These are phyloP conservation scores for Oreotrochilus melanogaster DNA, from an alignment of 2,113 vertebrate genomes.

Conservation along the genomic window DNA sequence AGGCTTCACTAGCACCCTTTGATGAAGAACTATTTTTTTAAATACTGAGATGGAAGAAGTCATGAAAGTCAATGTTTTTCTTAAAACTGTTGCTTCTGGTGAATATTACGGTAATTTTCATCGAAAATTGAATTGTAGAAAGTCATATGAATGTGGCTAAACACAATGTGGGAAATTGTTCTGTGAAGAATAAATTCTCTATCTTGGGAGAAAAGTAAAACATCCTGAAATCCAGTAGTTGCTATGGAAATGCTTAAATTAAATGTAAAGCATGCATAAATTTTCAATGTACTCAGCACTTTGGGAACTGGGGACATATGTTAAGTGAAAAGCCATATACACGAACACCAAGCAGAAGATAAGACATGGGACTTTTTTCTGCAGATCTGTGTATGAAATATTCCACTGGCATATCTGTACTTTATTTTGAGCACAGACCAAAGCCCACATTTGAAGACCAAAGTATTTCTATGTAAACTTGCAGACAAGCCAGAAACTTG, in stretches of 20 bases:
- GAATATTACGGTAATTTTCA: slow-evolving; percentile 10
- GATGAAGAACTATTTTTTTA: background rate
- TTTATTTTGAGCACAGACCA: background rate
- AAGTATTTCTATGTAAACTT: background rate
- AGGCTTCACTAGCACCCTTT: background rate
- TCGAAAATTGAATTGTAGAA: slow-evolving; percentile 38
- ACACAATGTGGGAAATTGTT: slow-evolving; percentile 28
- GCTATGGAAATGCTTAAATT: slow-evolving; percentile 60
- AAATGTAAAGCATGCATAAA: slow-evolving; percentile 61
- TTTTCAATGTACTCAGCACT: slow-evolving; percentile 34
- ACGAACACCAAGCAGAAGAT: slow-evolving; percentile 1
- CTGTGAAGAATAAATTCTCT: slow-evolving; percentile 8
- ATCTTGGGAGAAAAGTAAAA: slow-evolving; percentile 28
- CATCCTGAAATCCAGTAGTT: slow-evolving; percentile 44
- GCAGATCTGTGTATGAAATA: background rate
- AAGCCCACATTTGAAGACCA: background rate
- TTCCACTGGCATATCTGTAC: background rate
- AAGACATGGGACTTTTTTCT: background rate
- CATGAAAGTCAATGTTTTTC: background rate
- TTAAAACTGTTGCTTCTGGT: slow-evolving; percentile 18
- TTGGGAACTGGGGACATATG: slow-evolving; percentile 15
- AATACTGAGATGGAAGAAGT: background rate
- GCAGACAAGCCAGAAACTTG: background rate
- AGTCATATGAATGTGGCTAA: slow-evolving; percentile 55
- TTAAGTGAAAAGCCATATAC: slow-evolving; percentile 1